phyloP scores from a whole-genome alignment of 2,888 invertebrate species.

The Lasioglossum marginatum region DNA sequence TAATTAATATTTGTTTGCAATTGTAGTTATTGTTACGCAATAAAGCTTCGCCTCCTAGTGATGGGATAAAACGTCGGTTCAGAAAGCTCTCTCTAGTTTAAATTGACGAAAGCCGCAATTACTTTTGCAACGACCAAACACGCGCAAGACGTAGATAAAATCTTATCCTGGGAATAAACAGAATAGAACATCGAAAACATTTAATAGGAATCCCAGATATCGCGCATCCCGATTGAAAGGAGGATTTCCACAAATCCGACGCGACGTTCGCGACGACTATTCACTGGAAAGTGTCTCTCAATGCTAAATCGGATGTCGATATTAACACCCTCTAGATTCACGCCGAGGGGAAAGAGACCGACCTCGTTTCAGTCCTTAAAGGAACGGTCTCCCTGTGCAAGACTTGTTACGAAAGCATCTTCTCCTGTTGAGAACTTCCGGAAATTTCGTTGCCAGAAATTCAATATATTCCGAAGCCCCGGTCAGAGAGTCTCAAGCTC shows the following conservation, averaged over 20 bases:
- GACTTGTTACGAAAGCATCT: constrained; percentile 59
- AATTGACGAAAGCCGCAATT: no score
- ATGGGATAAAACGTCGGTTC: no score
- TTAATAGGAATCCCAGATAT: constrained; percentile 27
- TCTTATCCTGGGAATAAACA: not conserved
- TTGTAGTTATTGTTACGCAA: no score
- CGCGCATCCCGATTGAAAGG: constrained; percentile 30
- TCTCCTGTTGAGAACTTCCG: constrained; percentile 50
- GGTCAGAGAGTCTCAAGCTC: not conserved
- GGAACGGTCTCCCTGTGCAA: constrained; percentile 33
- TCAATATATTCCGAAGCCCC: not conserved
- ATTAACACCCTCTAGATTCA: constrained; percentile 57
- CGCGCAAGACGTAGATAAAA: not conserved
- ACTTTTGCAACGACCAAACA: no score
- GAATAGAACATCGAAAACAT: constrained; percentile 26
- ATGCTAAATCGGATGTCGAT: constrained; percentile 57
- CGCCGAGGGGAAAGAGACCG: constrained; percentile 32
- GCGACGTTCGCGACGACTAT: constrained; percentile 25
- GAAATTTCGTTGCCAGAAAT: constrained; percentile 31
- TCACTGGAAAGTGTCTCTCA: constrained; percentile 40
- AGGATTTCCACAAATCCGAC: constrained; percentile 42
- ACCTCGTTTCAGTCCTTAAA: constrained; percentile 49
- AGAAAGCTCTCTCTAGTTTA: no score
- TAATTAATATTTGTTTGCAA: no score
- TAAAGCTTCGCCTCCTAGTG: no score